Conservation (phyloP, 2,797 vertebrate genomes). For the Mastacembelus armatus region DNA sequence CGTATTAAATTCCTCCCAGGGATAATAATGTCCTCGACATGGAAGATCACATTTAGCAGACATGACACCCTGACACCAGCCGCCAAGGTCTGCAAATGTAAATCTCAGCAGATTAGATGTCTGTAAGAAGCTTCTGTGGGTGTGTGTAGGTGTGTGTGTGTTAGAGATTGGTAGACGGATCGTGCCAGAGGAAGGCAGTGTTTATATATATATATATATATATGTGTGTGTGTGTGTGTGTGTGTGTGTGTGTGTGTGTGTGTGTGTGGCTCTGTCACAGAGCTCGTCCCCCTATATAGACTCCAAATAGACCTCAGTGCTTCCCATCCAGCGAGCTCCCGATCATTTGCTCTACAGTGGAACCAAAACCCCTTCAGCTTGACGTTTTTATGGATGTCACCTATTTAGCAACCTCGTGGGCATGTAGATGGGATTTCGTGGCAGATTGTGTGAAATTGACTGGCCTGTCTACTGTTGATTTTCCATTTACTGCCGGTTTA, state of each 20-base stretch:
- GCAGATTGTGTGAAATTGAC: constrained; percentile 30
- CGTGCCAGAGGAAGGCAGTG: constrained; percentile 4
- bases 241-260: constrained; percentile 10
- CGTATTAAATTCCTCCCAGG: constrained; percentile 36
- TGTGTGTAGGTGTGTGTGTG: constrained; percentile 13
- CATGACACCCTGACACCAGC: constrained; percentile 63
- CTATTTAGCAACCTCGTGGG: constrained; percentile 46
- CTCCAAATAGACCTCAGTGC: constrained; percentile 48
- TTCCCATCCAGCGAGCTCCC: constrained; percentile 3
- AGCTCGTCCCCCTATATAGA: constrained; percentile 66
- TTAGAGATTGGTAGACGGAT: constrained; percentile 43
- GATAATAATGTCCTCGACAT: constrained; percentile 70
- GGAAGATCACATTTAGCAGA: constrained; percentile 67
- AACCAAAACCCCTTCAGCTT: constrained; percentile 37
- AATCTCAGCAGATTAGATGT: constrained; percentile 74
- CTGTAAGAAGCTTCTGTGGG: constrained; percentile 58
- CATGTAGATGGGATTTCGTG: constrained; percentile 11
- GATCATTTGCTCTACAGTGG: constrained; percentile 46
- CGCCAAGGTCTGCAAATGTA: constrained; percentile 66
- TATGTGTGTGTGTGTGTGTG: constrained; percentile 7
- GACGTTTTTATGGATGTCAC: constrained; percentile 54
- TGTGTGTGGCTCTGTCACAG: constrained; percentile 26
- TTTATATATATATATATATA: constrained; percentile 6
- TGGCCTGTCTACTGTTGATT: neutral
- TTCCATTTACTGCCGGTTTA: neutral